Conservation (phyloP, 1,140 invertebrate species). For the Neodiprion pinetum region DNA sequence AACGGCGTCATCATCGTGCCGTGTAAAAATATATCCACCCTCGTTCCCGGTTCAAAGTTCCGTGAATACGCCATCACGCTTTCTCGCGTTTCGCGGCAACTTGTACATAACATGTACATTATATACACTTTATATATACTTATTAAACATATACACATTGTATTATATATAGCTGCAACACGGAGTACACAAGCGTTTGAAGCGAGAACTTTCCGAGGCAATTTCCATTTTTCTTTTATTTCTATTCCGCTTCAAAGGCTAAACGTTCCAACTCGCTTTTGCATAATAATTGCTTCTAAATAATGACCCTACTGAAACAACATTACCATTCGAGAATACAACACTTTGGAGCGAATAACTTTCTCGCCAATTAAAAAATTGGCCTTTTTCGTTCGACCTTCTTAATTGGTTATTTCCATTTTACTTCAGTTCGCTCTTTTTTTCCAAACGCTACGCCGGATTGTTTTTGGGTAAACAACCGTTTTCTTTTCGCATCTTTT, state of each 20-base stretch:
- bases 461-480: too few species aligned
- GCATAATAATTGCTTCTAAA: background rate
- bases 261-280: background rate
- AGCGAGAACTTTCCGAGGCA: background rate
- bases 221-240: background rate
- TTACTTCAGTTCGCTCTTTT: too few species aligned
- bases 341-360: too few species aligned
- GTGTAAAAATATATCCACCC: background rate
- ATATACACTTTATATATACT: too few species aligned
- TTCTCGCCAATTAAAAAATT: too few species aligned
- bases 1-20: background rate
- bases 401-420: too few species aligned
- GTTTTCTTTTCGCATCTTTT: background rate
- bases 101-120: too few species aligned
- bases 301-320: background rate
- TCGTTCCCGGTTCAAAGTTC: background rate
- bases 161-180: background rate
- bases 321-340: background rate
- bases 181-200: background rate
- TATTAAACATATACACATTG: too few species aligned
- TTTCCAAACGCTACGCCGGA: too few species aligned
- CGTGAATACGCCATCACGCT: background rate
- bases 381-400: too few species aligned
- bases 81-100: background rate
- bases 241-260: background rate